Percentiles rank a stretch among this genome's conserved stretches.
phyloP scores from a whole-genome alignment of 2,888 invertebrate species.

The Himalopsyche japonica region DNA sequence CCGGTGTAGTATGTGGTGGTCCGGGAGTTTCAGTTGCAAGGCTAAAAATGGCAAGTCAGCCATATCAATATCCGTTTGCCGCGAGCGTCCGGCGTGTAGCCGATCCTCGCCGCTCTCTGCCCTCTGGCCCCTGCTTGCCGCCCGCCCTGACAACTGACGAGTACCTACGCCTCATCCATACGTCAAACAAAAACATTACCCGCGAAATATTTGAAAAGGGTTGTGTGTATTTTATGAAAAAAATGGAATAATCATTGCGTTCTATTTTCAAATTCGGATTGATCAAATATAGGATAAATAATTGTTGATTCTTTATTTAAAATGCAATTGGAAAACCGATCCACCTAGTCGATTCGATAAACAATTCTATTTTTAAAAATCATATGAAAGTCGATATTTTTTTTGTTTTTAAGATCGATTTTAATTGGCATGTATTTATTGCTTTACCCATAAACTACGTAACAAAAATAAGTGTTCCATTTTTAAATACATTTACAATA shows the following conservation, averaged over 20 bases:
- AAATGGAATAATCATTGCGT: background rate
- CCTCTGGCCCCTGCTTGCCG: background rate
- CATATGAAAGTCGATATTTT: no score
- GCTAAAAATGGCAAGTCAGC: constrained; percentile 60
- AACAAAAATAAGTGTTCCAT: no score
- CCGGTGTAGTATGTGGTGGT: background rate
- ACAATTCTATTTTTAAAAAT: no score
- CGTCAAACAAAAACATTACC: background rate
- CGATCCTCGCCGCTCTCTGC: background rate
- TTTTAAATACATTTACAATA: no score
- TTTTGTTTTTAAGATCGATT: no score
- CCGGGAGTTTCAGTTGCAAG: constrained; percentile 42
- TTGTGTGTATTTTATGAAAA: background rate
- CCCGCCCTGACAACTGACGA: background rate
- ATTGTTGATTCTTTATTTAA: no score
- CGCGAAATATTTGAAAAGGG: background rate
- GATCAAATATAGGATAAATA: no score
- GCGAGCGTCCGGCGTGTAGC: background rate
- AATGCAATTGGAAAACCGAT: no score
- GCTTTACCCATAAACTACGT: no score
- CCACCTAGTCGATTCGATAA: no score
- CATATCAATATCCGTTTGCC: constrained; percentile 56
- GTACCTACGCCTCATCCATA: background rate
- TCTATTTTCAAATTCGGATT: background rate
- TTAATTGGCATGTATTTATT: no score